Percentiles rank a stretch among this genome's conserved stretches.
Evolutionary conservation across 2,113 vertebrate genomes (phyloP).

Genomic region (Noctilio leporinus): DNA sequence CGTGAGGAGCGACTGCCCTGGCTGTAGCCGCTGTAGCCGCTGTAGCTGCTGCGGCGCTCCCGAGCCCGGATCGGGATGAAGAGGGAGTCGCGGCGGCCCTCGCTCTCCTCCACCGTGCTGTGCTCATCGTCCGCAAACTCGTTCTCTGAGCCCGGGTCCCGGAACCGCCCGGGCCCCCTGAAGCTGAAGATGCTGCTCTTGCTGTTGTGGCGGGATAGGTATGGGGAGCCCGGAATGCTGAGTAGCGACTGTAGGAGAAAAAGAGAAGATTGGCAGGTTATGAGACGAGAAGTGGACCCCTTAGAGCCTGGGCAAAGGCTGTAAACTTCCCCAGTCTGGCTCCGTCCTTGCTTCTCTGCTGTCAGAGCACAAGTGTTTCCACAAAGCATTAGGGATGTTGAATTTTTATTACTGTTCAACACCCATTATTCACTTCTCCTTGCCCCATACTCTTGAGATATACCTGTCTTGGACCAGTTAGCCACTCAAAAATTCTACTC

Average conservation of each 20-base stretch:
- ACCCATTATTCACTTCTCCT: not conserved
- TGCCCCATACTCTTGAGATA: not conserved
- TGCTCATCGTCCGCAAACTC: slow-evolving; percentile 98
- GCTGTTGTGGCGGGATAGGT: slow-evolving; percentile 97
- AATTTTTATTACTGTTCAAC: not conserved
- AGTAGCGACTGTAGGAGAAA: slow-evolving; percentile 86
- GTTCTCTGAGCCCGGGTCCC: slow-evolving; percentile 94
- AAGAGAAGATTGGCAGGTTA: not conserved
- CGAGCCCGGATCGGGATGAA: slow-evolving; percentile 92
- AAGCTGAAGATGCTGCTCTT: slow-evolving; percentile 99
- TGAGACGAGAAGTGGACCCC: not conserved
- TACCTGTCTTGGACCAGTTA: not conserved
- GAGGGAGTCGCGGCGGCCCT: slow-evolving; percentile 93
- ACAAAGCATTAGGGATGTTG: not conserved
- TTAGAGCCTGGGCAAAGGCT: rapidly evolving
- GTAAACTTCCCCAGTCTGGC: rapidly evolving
- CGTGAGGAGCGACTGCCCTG: slow-evolving; percentile 91
- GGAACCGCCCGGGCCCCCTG: slow-evolving; percentile 84
- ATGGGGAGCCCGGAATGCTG: slow-evolving; percentile 96
- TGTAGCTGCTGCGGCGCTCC: slow-evolving; percentile 90
- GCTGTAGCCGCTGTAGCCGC: slow-evolving; percentile 94
- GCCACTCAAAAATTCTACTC: not conserved
- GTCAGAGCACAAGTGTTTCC: not conserved
- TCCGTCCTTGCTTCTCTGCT: not conserved
- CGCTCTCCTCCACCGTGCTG: slow-evolving; percentile 97